These are phyloP conservation scores for Campoplex capitator DNA, from an alignment of 2,888 invertebrate species.

Conservation along the genomic window DNA sequence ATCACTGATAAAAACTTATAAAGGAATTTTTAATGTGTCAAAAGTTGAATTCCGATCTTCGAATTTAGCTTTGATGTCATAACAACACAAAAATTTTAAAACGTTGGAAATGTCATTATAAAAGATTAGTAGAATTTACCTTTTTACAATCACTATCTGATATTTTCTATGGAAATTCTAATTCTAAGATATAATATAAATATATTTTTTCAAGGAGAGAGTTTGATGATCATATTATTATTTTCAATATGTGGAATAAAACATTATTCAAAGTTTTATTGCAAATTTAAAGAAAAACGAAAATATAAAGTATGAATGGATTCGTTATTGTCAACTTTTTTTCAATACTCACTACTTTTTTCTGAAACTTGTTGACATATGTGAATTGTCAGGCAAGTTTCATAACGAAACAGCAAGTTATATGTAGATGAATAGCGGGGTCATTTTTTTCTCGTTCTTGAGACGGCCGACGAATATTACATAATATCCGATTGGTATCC, in stretches of 20 bases:
- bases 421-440: background rate
- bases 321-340: background rate
- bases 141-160: too few species aligned
- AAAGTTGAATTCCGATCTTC: background rate
- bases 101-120: too few species aligned
- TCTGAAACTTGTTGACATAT: background rate
- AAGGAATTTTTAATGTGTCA: background rate
- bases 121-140: too few species aligned
- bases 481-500: conserved; percentile 1
- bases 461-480: background rate
- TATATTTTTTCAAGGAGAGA: too few species aligned
- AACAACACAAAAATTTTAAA: background rate
- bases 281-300: background rate
- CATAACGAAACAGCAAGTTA: background rate
- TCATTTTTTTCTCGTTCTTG: background rate
- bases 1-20: background rate
- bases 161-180: too few species aligned
- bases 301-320: background rate
- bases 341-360: background rate
- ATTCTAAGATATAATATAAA: too few species aligned
- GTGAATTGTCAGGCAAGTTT: background rate
- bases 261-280: background rate
- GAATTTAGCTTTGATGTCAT: background rate
- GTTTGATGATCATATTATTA: too few species aligned
- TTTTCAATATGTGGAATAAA: background rate